These are phyloP conservation scores for Chiloscyllium punctatum DNA, from an alignment of 2,797 vertebrate genomes.

Conservation along the genomic window DNA sequence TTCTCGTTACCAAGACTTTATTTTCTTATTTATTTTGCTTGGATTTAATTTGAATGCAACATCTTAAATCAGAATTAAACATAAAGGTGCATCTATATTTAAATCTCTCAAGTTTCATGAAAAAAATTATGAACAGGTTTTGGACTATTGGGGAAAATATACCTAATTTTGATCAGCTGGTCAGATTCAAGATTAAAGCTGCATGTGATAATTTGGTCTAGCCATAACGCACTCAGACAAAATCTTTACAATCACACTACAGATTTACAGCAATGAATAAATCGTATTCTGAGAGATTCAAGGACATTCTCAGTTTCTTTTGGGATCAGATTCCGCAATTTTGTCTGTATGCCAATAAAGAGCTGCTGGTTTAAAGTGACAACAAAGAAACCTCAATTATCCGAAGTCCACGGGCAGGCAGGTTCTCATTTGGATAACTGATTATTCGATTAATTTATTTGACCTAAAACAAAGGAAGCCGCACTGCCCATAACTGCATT, in stretches of 20 bases:
- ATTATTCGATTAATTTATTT: no score
- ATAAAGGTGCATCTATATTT: not conserved
- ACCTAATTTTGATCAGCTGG: not conserved
- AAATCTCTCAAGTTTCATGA: not conserved
- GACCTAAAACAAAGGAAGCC: no score
- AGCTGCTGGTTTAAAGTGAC: not conserved
- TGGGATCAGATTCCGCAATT: not conserved
- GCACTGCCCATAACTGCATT: no score
- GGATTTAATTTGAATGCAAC: not conserved
- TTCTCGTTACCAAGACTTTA: not conserved
- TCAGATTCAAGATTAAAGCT: not conserved
- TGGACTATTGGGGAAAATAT: not conserved
- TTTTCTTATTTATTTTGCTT: not conserved
- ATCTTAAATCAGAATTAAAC: not conserved
- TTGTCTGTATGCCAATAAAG: not conserved
- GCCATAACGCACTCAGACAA: not conserved
- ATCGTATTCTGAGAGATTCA: not conserved
- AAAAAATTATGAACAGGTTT: not conserved
- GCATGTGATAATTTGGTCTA: not conserved
- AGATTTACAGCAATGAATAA: not conserved
- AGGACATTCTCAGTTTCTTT: not conserved
- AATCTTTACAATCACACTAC: not conserved
- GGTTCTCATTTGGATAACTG: no score
- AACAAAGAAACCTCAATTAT: no score
- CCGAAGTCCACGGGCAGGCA: no score